A percentile compares a stretch with the other conserved stretches of the same genome.
phyloP scores from a whole-genome alignment of 2,888 invertebrate species.

The Eledone cirrhosa region DNA sequence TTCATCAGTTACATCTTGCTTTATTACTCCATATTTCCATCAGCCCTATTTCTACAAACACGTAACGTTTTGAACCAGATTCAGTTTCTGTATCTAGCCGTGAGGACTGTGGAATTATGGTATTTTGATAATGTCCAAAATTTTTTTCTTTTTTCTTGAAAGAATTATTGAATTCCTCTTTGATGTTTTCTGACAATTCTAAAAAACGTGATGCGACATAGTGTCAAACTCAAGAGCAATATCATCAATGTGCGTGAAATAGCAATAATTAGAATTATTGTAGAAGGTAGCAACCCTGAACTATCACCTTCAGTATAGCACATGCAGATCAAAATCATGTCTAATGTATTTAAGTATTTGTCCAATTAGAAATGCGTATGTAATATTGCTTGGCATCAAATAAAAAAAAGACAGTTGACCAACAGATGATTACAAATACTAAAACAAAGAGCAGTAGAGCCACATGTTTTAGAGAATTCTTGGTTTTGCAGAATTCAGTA shows the following conservation, averaged over 20 bases:
- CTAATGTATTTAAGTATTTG: neutral
- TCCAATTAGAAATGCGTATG: neutral
- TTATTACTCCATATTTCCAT: neutral
- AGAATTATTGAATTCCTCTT: neutral
- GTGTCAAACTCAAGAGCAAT: neutral
- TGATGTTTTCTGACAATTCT: neutral
- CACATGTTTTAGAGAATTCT: neutral
- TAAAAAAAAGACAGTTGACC: neutral
- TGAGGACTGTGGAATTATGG: neutral
- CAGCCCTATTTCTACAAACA: neutral
- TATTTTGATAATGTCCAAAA: neutral
- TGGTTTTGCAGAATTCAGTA: neutral
- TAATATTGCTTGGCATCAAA: neutral
- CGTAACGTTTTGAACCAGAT: neutral
- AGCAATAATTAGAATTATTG: neutral
- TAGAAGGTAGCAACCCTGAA: neutral
- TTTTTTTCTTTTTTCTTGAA: neutral
- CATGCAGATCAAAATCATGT: neutral
- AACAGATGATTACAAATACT: neutral
- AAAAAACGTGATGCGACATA: neutral
- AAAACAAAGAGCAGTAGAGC: neutral
- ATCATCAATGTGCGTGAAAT: conserved; percentile 1
- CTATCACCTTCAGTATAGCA: neutral
- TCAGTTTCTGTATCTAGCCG: neutral
- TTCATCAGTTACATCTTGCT: neutral